phyloP scores from a whole-genome alignment of 2,113 vertebrate species.

The Stegostoma tigrinum region DNA sequence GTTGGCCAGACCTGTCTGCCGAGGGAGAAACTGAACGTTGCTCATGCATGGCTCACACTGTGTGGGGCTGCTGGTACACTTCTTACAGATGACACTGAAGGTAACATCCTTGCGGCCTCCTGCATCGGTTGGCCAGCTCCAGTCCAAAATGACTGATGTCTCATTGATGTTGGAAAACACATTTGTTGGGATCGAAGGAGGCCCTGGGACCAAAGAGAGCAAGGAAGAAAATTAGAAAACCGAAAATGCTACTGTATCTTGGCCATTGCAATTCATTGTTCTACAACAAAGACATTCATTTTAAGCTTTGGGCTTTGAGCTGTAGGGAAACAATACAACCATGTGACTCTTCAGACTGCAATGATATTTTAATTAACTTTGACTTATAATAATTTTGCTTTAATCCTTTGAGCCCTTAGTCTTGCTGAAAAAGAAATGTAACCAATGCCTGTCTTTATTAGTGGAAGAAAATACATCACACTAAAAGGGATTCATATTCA shows the following conservation, averaged over 20 bases:
- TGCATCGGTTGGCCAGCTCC: slow-evolving; percentile 88
- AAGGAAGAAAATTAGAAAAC: not conserved
- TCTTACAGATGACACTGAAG: slow-evolving; percentile 88
- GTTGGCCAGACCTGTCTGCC: slow-evolving; percentile 75
- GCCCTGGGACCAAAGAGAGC: slow-evolving; percentile 60
- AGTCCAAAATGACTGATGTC: slow-evolving; percentile 94
- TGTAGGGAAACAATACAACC: not conserved
- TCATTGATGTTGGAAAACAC: slow-evolving; percentile 97
- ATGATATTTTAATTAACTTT: slow-evolving; percentile 32
- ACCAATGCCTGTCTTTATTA: slow-evolving; percentile 28
- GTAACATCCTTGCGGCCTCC: slow-evolving; percentile 84
- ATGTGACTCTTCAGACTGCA: not conserved
- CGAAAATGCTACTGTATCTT: not conserved
- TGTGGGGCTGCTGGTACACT: slow-evolving; percentile 61
- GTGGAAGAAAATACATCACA: not conserved
- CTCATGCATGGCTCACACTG: slow-evolving; percentile 79
- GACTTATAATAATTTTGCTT: slow-evolving; percentile 12
- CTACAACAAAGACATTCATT: not conserved
- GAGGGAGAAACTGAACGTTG: slow-evolving; percentile 80
- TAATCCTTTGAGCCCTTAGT: slow-evolving; percentile 17
- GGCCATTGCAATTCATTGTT: not conserved
- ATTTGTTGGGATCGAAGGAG: slow-evolving; percentile 83
- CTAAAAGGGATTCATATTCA: not conserved
- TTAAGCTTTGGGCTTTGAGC: not conserved
- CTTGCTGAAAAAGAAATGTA: slow-evolving; percentile 5